A percentile compares a stretch with the other conserved stretches of the same genome.
These are phyloP conservation scores for Lipotes vexillifer DNA, from an alignment of 2,113 vertebrate species.

Conservation along the genomic window DNA sequence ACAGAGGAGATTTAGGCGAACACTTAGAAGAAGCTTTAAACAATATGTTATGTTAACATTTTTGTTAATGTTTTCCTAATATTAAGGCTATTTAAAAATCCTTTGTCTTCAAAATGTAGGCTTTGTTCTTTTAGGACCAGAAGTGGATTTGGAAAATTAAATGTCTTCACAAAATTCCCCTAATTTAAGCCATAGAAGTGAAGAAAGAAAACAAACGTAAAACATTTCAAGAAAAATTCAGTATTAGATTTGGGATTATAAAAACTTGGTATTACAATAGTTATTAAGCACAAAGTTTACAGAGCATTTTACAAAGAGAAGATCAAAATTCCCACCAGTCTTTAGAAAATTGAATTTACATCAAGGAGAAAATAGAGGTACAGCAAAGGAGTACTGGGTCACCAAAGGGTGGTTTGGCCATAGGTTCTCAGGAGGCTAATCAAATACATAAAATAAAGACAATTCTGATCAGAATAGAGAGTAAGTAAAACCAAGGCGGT, in stretches of 20 bases:
- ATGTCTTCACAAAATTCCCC: neutral
- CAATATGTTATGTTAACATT: neutral
- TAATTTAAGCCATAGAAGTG: neutral
- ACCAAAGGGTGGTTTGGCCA: neutral
- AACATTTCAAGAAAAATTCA: neutral
- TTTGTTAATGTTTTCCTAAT: neutral
- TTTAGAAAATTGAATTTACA: neutral
- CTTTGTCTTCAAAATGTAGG: neutral
- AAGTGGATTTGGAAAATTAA: neutral
- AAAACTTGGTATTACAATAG: neutral
- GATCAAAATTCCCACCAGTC: neutral
- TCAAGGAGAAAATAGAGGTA: neutral
- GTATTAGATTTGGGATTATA: neutral
- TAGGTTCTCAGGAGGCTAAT: neutral
- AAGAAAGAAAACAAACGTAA: neutral
- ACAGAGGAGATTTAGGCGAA: neutral
- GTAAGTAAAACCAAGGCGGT: neutral
- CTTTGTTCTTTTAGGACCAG: neutral
- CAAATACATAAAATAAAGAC: neutral
- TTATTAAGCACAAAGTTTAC: neutral
- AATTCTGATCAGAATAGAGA: neutral
- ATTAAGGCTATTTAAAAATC: neutral
- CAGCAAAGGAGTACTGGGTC: neutral
- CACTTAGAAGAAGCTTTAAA: neutral
- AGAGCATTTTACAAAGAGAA: conserved; percentile 1